Conservation (phyloP, 1,140 invertebrate species). For the Globodera rostochiensis region DNA sequence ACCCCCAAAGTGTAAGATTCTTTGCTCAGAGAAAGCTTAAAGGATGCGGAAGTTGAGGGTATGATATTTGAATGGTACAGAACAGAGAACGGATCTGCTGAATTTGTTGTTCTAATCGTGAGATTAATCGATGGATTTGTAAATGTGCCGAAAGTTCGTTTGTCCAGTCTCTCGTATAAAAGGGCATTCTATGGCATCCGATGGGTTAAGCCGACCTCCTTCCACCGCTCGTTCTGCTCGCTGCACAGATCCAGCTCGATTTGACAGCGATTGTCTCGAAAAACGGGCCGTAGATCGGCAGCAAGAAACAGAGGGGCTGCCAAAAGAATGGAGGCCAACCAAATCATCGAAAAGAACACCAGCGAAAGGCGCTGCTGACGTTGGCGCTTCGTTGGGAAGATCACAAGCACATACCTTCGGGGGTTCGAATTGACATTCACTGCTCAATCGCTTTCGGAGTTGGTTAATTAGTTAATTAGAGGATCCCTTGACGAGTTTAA, state of each 20-base stretch:
- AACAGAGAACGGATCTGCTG: neutral
- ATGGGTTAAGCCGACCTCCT: conserved; percentile 37
- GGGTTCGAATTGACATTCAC: neutral
- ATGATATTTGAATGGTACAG: neutral
- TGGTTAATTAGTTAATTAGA: conserved; percentile 3
- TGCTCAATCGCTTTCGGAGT: neutral
- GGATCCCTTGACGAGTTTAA: neutral
- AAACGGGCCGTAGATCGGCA: conserved; percentile 56
- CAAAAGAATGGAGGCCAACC: conserved; percentile 58
- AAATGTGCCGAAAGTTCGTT: too few species aligned
- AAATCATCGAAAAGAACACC: conserved; percentile 61
- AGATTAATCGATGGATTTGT: conserved; percentile 16
- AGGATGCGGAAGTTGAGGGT: neutral
- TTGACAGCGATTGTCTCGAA: conserved; percentile 54
- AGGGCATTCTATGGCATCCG: too few species aligned
- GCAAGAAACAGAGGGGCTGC: conserved; percentile 60
- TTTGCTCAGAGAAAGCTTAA: conserved; percentile 61
- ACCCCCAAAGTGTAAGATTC: conserved; percentile 59
- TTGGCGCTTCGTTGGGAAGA: conserved; percentile 63
- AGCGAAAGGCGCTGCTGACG: conserved; percentile 62
- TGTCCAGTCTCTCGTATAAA: too few species aligned
- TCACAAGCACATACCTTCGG: conserved; percentile 61
- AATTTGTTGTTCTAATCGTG: neutral
- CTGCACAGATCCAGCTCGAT: conserved; percentile 59
- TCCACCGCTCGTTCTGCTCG: conserved; percentile 63